Evolutionary conservation across 2,797 vertebrate genomes (phyloP), one percentile per base, ranked within the genome.

Genomic region (Melanogrammus aeglefinus): DNA sequence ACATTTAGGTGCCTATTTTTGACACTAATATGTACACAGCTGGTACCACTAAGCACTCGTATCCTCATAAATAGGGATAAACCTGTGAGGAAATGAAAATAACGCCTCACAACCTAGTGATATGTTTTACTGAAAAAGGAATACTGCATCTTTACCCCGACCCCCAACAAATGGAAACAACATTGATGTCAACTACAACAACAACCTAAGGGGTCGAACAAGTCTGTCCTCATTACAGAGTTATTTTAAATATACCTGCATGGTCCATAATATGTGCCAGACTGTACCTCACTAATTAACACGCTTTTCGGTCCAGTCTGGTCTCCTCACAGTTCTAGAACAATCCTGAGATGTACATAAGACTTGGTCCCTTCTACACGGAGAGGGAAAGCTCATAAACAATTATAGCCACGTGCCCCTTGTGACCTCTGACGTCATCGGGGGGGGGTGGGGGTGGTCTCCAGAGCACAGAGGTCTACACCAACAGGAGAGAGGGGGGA

Each of bases 311-410:
- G 87, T 91, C 90, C 86, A 77, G 81, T 89, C 87, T 87, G 87
- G 82, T 27, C 91, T 92, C 89, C 82, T 88, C 79, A 85, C 86
- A 89, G 87, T 88, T 87, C 82, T 88, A 24, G 33, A 88, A 88
- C 87, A 77, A 90, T 92, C 92, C 93, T 94, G 93, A 95, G 94
- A 93, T 92, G 10, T 69, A 69, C 24, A 69, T 27, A 91, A 91
- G 86, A 89, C 88, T 88, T 90, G 87, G 66, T 33, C 81, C 88
- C 84, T 88, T 89, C 81, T 79, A 83, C 87, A 27, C 0, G 10
- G 83, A 85, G 73, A 87, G 82, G 81, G 82, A 79, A 78, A 57
- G 79, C 73, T 75, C 84, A 44, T 79, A 74, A 84, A 85, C 84
- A 80, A 78, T 78, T 76, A 83, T 76, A 83, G 76, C 80, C 80